A percentile compares a stretch with the other conserved stretches of the same genome.
These are phyloP conservation scores for Catharus ustulatus DNA, from an alignment of 2,797 vertebrate species.

Conservation along the genomic window DNA sequence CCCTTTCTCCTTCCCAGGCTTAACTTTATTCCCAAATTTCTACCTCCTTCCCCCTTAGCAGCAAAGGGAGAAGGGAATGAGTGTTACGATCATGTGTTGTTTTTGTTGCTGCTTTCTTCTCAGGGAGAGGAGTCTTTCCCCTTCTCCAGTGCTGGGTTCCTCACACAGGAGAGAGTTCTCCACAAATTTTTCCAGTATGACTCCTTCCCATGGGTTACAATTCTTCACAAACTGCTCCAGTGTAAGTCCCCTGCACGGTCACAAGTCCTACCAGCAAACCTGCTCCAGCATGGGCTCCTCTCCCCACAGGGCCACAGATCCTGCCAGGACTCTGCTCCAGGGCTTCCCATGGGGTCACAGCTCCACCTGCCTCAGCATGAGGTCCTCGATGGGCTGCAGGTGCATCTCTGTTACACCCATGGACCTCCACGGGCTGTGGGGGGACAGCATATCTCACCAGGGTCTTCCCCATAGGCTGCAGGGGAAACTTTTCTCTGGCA, in stretches of 20 bases:
- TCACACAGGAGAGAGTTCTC: not conserved
- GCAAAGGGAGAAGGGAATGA: not conserved
- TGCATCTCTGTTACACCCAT: not conserved
- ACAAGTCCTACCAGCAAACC: not conserved
- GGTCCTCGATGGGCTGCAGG: not conserved
- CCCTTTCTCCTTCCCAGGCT: not conserved
- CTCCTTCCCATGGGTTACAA: not conserved
- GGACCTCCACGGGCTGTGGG: not conserved
- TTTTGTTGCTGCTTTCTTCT: not conserved
- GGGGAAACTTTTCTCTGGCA: not conserved
- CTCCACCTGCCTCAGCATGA: not conserved
- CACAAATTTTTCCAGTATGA: not conserved
- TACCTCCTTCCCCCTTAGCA: fast-evolving
- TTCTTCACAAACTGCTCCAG: not conserved
- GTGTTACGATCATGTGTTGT: fast-evolving
- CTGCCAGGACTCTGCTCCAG: not conserved
- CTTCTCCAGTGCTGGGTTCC: not conserved
- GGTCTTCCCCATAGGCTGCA: not conserved
- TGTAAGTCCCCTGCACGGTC: not conserved
- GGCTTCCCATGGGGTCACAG: not conserved
- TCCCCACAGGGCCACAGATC: not conserved
- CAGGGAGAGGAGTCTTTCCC: not conserved
- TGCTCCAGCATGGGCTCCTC: not conserved
- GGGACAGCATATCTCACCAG: not conserved
- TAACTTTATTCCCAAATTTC: not conserved